Evolutionary conservation across 2,888 invertebrate species (phyloP).

Genomic region (Noctuana brunneofusca): DNA sequence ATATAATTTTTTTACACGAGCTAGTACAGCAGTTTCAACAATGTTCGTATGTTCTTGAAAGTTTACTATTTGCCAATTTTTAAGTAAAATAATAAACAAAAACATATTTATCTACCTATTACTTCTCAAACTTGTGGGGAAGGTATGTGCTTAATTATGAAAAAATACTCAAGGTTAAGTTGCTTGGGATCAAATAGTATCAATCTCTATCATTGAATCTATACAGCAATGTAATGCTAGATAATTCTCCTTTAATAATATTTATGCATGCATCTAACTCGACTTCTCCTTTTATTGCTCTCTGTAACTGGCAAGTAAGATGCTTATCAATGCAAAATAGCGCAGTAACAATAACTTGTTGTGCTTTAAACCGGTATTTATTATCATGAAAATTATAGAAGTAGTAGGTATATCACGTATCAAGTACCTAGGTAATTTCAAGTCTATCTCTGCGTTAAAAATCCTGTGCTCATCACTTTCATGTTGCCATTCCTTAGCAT

Average conservation of each 20-base stretch:
- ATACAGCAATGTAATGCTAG: not conserved
- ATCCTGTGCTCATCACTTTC: not conserved
- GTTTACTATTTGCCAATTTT: no score
- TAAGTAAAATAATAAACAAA: not conserved
- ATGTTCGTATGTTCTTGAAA: not conserved
- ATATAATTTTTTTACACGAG: no score
- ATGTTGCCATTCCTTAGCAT: not conserved
- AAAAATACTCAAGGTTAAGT: not conserved
- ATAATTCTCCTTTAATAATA: slow-evolving; percentile 15
- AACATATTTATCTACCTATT: not conserved
- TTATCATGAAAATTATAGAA: slow-evolving; percentile 11
- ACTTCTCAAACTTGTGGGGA: not conserved
- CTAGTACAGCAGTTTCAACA: not conserved
- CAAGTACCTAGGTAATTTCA: not conserved
- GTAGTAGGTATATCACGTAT: not conserved
- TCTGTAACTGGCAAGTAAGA: slow-evolving; percentile 7
- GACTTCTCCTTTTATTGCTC: slow-evolving; percentile 25
- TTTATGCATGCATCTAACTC: slow-evolving; percentile 12
- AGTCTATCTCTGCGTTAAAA: not conserved
- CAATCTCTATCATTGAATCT: slow-evolving; percentile 9
- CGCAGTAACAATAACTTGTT: slow-evolving; percentile 21
- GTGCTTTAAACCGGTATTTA: slow-evolving; percentile 27
- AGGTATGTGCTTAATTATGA: no score
- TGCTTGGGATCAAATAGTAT: not conserved
- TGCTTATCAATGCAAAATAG: slow-evolving; percentile 22